These are phyloP conservation scores for Lasiommata megera DNA, from an alignment of 2,888 invertebrate species.

Conservation along the genomic window DNA sequence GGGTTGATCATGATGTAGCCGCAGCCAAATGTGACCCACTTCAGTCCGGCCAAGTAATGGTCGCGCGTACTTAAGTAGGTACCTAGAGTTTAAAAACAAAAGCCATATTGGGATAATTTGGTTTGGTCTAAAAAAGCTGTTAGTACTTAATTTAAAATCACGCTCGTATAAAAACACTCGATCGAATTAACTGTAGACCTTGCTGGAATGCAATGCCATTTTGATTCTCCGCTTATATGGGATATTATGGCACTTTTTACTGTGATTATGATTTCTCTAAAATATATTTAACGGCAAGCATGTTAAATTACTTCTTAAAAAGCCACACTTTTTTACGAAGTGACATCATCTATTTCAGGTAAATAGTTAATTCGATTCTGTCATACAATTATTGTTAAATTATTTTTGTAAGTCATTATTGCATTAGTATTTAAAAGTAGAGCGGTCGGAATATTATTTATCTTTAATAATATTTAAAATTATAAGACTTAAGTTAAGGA, in stretches of 20 bases:
- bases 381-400: background rate
- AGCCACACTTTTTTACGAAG: no score
- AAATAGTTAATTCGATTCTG: no score
- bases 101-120: background rate
- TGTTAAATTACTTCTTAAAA: no score
- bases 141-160: background rate
- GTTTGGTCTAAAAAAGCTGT: background rate
- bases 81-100: background rate
- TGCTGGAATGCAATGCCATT: background rate
- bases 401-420: slow-evolving; percentile 4
- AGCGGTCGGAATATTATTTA: background rate
- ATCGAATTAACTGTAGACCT: no score
- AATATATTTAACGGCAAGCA: no score
- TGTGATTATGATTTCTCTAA: no score
- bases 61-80: no score
- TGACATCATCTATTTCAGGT: background rate
- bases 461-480: background rate
- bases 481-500: background rate
- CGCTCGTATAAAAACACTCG: background rate
- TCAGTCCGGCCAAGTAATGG: no score
- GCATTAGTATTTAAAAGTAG: slow-evolving; percentile 1
- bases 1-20: no score
- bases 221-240: no score
- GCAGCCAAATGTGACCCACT: no score
- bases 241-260: no score